These are phyloP conservation scores for Lonchura striata DNA, from an alignment of 2,113 vertebrate genomes.

Conservation along the genomic window DNA sequence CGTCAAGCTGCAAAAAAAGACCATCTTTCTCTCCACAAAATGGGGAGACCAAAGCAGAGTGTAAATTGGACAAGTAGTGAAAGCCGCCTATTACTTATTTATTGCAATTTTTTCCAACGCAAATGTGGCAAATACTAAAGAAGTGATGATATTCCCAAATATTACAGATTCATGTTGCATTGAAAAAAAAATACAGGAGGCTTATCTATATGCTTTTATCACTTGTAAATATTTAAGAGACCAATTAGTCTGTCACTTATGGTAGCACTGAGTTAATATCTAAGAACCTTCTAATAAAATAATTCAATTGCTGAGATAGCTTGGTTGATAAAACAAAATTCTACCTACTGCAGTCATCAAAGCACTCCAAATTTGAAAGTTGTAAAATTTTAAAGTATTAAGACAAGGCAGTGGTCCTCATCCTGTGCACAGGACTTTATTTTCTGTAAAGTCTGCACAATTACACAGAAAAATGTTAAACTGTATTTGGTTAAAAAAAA, in stretches of 20 bases:
- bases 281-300: background rate
- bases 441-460: background rate
- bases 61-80: background rate
- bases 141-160: background rate
- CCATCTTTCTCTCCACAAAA: background rate
- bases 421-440: background rate
- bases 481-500: background rate
- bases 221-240: background rate
- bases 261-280: background rate
- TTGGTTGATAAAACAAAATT: background rate
- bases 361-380: background rate
- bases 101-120: background rate
- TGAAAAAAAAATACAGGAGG: background rate
- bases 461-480: background rate
- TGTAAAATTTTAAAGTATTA: background rate
- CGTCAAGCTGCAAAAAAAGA: background rate
- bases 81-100: background rate
- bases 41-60: background rate
- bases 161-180: background rate
- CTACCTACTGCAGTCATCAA: background rate
- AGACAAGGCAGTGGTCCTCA: background rate
- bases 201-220: background rate
- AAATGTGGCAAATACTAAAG: background rate
- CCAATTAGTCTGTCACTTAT: background rate
- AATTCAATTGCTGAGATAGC: background rate